These are phyloP conservation scores for Amblyraja radiata DNA, from an alignment of 2,797 vertebrate species.

Conservation along the genomic window DNA sequence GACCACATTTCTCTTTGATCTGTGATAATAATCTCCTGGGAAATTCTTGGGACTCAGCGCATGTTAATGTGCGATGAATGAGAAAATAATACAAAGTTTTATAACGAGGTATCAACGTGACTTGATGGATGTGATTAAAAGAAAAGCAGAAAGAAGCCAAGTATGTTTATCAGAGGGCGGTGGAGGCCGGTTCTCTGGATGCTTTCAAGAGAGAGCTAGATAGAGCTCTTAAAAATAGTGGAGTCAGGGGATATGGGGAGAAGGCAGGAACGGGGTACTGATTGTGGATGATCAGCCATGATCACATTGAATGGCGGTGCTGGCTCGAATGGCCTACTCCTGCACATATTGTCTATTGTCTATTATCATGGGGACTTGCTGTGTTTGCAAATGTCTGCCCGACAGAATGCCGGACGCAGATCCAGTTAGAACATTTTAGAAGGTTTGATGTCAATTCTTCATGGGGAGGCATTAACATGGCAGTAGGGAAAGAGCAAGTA, in stretches of 20 bases:
- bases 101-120: not conserved
- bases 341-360: too few relatives aligned
- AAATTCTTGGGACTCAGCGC: not conserved
- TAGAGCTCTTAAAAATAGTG: too few relatives aligned
- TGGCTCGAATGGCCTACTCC: too few relatives aligned
- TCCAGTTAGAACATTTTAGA: not conserved
- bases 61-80: not conserved
- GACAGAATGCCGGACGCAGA: not conserved
- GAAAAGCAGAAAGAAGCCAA: not conserved
- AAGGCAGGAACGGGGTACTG: too few relatives aligned
- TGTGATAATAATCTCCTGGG: not conserved
- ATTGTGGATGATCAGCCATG: too few relatives aligned
- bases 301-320: too few relatives aligned
- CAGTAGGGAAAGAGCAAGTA: not conserved
- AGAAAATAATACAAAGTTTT: not conserved
- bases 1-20: not conserved
- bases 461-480: not conserved
- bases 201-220: too few relatives aligned
- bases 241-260: too few relatives aligned
- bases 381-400: not conserved
- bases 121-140: not conserved
- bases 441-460: not conserved
- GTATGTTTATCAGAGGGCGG: too few relatives aligned
- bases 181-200: too few relatives aligned
- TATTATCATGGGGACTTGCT: too few relatives aligned